Base-by-base conservation (phyloP, 1,140 invertebrate species). In the Bombus confusus region DNA sequence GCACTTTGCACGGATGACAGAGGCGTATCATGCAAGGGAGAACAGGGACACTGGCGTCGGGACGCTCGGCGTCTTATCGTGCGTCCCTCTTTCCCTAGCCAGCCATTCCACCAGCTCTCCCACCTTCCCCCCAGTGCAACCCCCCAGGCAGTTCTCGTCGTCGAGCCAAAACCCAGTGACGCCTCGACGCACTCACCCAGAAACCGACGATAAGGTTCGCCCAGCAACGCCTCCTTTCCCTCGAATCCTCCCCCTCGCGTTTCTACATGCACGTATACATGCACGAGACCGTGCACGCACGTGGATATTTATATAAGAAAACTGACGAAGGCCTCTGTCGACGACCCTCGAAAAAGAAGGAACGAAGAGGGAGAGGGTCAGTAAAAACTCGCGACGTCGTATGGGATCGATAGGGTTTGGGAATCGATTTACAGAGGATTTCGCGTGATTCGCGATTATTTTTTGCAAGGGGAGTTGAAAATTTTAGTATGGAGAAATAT, bases 191-290 rank as follows among this genome's bases (percentile, higher is more conserved):
- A 93, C 92, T 95, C 95, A 95, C 92, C 95, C 93, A 94, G 94
- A 95, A 95, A 95, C 92, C 93, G 90, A 94, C 94, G 94, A 95
- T 95, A 95, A 95, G 94, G 93, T 93, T 95, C 92, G 92, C 92
- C 92, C 88, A 92, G 91, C 93, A 93, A 93, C 91, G 93, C 92
- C 91, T 92, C 90, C 92, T 90, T 92, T 73, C 81, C 77, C 86
- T 77, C 90, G 83, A 83, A 85, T 62, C 81, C 69, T 75, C 64
- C 76, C 69, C 76, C 52, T 12, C 72, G 31, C 28, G 22, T 74
- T 15, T 22, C 41, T 22, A 81, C 69, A 64, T 43, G 72, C 80
- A 88, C 90, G 86, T 87, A 80, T 25, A 72, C 39, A 15, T 41
- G 5, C 41, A n/a, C 3, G 28, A 77, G 80, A 72, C 37, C 80